Evolutionary conservation across 1,140 invertebrate genomes (phyloP), one percentile per base, ranked within the genome.

Genomic region (Cydia strobilella): DNA sequence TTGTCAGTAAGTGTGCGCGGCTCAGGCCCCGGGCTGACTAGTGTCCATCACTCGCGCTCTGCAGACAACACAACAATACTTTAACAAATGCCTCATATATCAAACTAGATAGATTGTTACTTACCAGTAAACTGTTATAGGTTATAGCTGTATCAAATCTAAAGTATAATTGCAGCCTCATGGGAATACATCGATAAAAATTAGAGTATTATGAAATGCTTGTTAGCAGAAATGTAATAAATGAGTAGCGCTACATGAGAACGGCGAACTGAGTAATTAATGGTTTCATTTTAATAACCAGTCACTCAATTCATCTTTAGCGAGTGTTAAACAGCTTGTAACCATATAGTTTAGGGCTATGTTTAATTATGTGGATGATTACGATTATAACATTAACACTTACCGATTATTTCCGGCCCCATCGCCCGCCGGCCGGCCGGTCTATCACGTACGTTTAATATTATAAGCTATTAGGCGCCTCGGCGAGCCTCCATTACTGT

Each of bases 381-480:
- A 69, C 65, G 79, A 83, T 83, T 81, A 83, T 82, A 83, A 80
- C 79, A 80, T 86, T 86, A 84, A 86, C 84, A 85, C 81, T 85
- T 85, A 85, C 82, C 86, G 86, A 88, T 88, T 87, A 88, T 89
- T 88, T 89, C 89, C 88, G 84, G 75, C 69, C 74, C 18, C 63
- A 82, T 74, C 76, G 80, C 81, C 82, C 75, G 73, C 54, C 74
- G 31, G 76, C 35, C 35, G 27, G 78, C 79, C 77, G 74, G 73
- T 84, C 85, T 81, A 88, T 89, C 90, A 90, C 88, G 89, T 90
- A 89, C 85, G 81, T 89, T 87, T 89, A 91, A 91, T 90, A 91
- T 90, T 90, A 90, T 90, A 91, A 90, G 90, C 89, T 90, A 91
- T 92, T 91, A 91, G 88, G 84, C 87, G 87, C 88, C 85, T 86